Conservation (phyloP, 2,113 vertebrate genomes). For the Gambusia holbrooki region DNA sequence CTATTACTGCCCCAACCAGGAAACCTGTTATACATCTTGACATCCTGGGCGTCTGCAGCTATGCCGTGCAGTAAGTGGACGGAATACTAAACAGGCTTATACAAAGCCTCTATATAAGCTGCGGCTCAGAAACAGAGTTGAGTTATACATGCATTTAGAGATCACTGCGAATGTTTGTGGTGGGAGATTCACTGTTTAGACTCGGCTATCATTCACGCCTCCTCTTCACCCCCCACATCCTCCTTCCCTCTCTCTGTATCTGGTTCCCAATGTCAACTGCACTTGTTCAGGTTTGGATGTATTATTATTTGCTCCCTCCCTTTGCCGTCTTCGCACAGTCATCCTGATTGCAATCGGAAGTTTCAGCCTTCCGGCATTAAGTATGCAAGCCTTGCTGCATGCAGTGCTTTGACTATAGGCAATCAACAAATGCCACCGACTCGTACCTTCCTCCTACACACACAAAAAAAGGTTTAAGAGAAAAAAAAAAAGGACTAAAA, state of each 20-base stretch:
- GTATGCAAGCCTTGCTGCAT: slow-evolving; percentile 55
- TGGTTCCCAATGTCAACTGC: slow-evolving; percentile 43
- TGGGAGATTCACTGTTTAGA: slow-evolving; percentile 26
- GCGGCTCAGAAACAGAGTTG: slow-evolving; percentile 23
- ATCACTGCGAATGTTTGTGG: slow-evolving; percentile 22
- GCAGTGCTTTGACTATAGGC: slow-evolving; percentile 53
- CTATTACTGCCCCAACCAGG: slow-evolving; percentile 47
- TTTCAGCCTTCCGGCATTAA: slow-evolving; percentile 46
- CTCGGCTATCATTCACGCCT: slow-evolving; percentile 53
- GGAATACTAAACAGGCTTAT: slow-evolving; percentile 58
- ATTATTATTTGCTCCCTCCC: slow-evolving; percentile 54
- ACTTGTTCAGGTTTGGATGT: slow-evolving; percentile 62
- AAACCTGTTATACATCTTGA: slow-evolving; percentile 49
- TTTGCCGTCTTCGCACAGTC: slow-evolving; percentile 18
- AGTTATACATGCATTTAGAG: slow-evolving; percentile 65
- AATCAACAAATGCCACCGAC: slow-evolving; percentile 63
- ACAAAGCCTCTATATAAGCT: slow-evolving; percentile 24
- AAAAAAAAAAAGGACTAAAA: slow-evolving; percentile 9
- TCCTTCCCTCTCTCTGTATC: slow-evolving; percentile 24
- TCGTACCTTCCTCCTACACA: slow-evolving; percentile 29
- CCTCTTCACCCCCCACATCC: slow-evolving; percentile 11
- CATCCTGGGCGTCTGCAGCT: slow-evolving; percentile 48
- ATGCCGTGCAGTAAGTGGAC: slow-evolving; percentile 19
- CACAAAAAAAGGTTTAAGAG: neutral
- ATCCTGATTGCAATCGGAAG: slow-evolving; percentile 68